Evolutionary conservation across 2,113 vertebrate species (phyloP).

Genomic region (Amia ocellicauda): DNA sequence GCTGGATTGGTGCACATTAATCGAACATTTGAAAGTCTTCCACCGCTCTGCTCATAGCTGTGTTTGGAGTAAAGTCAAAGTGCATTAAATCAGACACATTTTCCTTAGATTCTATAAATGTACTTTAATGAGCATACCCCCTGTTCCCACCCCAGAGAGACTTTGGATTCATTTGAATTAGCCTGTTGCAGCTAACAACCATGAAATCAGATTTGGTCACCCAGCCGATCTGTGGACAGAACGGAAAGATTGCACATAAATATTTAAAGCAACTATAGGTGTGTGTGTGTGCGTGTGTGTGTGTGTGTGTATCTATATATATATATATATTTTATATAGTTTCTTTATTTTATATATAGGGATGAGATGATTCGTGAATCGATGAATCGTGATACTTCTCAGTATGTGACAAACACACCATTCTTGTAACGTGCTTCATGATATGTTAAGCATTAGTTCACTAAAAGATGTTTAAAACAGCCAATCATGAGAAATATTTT

Average conservation of each 20-base stretch:
- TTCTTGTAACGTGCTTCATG: too few species aligned
- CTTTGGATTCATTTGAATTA: slow-evolving; percentile 54
- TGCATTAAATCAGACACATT: slow-evolving; percentile 40
- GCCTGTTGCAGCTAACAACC: slow-evolving; percentile 55
- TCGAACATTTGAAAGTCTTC: slow-evolving; percentile 2
- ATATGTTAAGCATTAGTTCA: too few species aligned
- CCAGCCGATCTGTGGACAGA: slow-evolving; percentile 39
- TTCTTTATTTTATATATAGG: too few species aligned
- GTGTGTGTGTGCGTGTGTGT: too few species aligned
- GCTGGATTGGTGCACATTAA: not conserved
- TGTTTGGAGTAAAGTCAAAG: slow-evolving; percentile 24
- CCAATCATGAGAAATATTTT: too few species aligned
- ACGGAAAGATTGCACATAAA: slow-evolving; percentile 31
- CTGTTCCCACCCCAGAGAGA: slow-evolving; percentile 34
- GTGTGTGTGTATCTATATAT: too few species aligned
- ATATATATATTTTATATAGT: slow-evolving; percentile 15
- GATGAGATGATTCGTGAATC: too few species aligned
- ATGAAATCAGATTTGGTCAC: slow-evolving; percentile 63
- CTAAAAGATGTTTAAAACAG: too few species aligned
- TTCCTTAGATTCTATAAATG: slow-evolving; percentile 37
- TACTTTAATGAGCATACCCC: slow-evolving; percentile 30
- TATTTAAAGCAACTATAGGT: too few species aligned
- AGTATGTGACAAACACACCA: too few species aligned
- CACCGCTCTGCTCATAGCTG: slow-evolving; percentile 12
- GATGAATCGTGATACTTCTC: too few species aligned